Evolutionary conservation across 2,888 invertebrate species (phyloP).

Genomic region (Elysia crispata): DNA sequence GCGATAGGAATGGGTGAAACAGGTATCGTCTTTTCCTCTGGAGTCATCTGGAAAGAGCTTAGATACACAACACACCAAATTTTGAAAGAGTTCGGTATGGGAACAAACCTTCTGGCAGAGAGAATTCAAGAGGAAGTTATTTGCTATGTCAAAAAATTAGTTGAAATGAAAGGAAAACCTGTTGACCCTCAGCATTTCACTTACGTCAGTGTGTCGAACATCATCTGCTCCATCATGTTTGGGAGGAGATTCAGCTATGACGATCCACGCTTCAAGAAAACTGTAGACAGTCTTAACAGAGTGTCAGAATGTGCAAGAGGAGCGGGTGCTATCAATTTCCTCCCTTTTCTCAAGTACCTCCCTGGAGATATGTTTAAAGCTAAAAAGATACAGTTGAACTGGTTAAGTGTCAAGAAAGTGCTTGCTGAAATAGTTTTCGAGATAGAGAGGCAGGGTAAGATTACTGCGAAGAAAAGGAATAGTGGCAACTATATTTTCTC

Average conservation of each 20-base stretch:
- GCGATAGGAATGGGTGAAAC: too few species aligned
- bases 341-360: constrained; percentile 14
- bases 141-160: not conserved
- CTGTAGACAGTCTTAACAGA: constrained; percentile 21
- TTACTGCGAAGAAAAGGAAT: not conserved
- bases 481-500: not conserved
- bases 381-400: not conserved
- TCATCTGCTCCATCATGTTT: constrained; percentile 35
- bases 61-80: not conserved
- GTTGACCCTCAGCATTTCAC: not conserved
- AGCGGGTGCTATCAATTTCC: not conserved
- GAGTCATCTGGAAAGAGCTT: constrained; percentile 4
- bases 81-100: constrained; percentile 29
- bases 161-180: not conserved
- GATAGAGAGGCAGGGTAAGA: not conserved
- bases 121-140: constrained; percentile 23
- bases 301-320: constrained; percentile 6
- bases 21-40: not conserved
- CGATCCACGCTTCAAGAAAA: constrained; percentile 25
- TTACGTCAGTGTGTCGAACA: not conserved
- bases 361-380: constrained; percentile 32
- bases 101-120: constrained; percentile 26
- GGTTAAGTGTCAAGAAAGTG: not conserved
- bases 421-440: not conserved
- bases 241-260: constrained; percentile 33